Percentiles rank a stretch among this genome's conserved stretches.
phyloP scores from a whole-genome alignment of 2,888 invertebrate genomes.

The Dasysyrphus tricinctus region DNA sequence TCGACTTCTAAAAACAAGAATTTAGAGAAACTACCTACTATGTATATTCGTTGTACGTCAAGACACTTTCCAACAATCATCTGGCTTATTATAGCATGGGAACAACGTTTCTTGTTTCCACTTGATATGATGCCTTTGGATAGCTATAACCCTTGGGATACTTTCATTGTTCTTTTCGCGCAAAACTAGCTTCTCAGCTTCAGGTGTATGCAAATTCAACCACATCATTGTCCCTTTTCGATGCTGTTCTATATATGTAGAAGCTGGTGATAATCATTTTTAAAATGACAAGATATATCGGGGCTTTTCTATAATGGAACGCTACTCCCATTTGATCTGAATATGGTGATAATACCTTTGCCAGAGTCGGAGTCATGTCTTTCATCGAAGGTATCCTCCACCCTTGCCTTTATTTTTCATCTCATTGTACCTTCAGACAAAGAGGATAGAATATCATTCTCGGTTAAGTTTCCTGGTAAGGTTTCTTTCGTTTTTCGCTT shows the following conservation, averaged over 20 bases:
- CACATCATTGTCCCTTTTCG: slow-evolving; percentile 45
- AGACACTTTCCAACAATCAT: slow-evolving; percentile 21
- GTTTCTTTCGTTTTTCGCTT: slow-evolving; percentile 18
- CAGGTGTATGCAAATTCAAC: slow-evolving; percentile 24
- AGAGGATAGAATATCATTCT: slow-evolving; percentile 48
- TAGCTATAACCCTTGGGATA: slow-evolving; percentile 44
- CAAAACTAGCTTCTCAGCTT: slow-evolving; percentile 26
- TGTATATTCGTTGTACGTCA: neutral
- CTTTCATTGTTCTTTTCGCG: slow-evolving; percentile 1
- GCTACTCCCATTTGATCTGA: slow-evolving; percentile 67
- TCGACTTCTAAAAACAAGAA: neutral
- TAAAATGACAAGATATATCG: slow-evolving; percentile 66
- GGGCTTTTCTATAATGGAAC: slow-evolving; percentile 52
- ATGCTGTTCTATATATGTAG: slow-evolving; percentile 17
- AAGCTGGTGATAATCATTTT: slow-evolving; percentile 64
- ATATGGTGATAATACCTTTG: slow-evolving; percentile 54
- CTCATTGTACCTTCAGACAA: slow-evolving; percentile 47
- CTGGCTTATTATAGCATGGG: neutral
- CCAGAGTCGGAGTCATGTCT: slow-evolving; percentile 43
- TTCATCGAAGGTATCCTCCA: slow-evolving; percentile 67
- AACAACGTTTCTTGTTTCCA: slow-evolving; percentile 27
- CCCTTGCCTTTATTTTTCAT: slow-evolving; percentile 56
- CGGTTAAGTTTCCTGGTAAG: slow-evolving; percentile 19
- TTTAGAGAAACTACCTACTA: neutral
- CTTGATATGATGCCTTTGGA: slow-evolving; percentile 38